Conservation (phyloP, 2,113 vertebrate genomes). For the Albula glossodonta region DNA sequence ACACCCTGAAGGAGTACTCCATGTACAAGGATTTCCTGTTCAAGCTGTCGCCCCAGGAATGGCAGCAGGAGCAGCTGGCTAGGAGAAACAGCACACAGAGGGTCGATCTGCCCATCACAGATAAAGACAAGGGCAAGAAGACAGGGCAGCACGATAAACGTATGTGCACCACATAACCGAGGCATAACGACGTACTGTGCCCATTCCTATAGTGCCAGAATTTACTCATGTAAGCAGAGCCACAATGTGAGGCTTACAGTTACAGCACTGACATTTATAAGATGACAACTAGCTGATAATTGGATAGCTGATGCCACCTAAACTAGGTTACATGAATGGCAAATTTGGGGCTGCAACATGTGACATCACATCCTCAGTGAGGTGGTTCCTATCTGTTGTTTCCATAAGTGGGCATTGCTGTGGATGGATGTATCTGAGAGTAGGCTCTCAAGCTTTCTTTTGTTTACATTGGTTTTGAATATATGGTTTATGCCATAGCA, state of each 20-base stretch:
- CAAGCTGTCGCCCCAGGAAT: conserved; percentile 81
- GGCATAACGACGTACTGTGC: background rate
- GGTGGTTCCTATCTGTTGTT: too few relatives aligned
- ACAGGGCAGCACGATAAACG: conserved; percentile 2
- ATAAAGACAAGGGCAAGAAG: conserved; percentile 14
- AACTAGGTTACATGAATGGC: background rate
- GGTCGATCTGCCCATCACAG: conserved; percentile 12
- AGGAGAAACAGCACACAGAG: conserved; percentile 36
- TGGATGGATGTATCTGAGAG: too few relatives aligned
- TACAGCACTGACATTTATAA: background rate
- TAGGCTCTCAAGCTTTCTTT: background rate
- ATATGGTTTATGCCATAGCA: background rate
- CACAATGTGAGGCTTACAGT: background rate
- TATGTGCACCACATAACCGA: conserved; percentile 8
- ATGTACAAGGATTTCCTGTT: conserved; percentile 82
- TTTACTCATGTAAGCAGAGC: too few relatives aligned
- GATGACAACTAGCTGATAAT: background rate
- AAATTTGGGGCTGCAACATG: background rate
- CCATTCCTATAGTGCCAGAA: background rate
- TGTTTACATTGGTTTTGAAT: background rate
- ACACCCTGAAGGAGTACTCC: conserved; percentile 78
- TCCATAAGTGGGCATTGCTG: too few relatives aligned
- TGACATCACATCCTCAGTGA: background rate
- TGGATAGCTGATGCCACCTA: background rate
- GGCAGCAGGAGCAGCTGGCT: conserved; percentile 69